Evolutionary conservation across 2,797 vertebrate genomes (phyloP).

Genomic region (Enteromius thamalakanensis): DNA sequence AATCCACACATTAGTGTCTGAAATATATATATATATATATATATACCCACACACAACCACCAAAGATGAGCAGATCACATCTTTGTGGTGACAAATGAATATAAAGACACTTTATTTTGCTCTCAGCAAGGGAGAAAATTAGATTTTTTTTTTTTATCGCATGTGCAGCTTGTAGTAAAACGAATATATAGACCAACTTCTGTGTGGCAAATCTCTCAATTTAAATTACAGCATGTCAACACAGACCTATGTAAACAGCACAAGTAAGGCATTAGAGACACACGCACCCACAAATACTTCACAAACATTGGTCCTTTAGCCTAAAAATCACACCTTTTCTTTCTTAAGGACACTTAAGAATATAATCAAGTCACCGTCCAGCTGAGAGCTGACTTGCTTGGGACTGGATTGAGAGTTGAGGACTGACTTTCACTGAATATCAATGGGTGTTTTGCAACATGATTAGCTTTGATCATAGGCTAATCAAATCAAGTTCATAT

Average conservation of each 20-base stretch:
- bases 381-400: neutral
- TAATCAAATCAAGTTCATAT: neutral
- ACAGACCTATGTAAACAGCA: constrained; percentile 16
- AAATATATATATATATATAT: neutral
- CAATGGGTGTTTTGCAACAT: neutral
- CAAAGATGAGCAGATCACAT: neutral
- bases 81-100: neutral
- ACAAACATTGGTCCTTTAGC: neutral
- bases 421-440: constrained; percentile 3
- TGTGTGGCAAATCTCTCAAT: neutral
- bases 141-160: no score
- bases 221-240: neutral
- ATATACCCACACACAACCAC: neutral
- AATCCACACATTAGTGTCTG: neutral
- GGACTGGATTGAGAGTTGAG: neutral
- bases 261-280: constrained; percentile 10
- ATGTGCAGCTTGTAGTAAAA: neutral
- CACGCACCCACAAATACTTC: neutral
- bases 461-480: neutral
- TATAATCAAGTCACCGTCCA: neutral
- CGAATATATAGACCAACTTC: neutral
- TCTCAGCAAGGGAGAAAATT: neutral
- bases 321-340: neutral
- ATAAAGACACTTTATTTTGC: neutral
- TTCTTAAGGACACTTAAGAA: constrained; percentile 32